Evolutionary conservation across 53 echinoderm and acorn worm genomes (phyloP).

Genomic region (Paelopatides confundens): DNA sequence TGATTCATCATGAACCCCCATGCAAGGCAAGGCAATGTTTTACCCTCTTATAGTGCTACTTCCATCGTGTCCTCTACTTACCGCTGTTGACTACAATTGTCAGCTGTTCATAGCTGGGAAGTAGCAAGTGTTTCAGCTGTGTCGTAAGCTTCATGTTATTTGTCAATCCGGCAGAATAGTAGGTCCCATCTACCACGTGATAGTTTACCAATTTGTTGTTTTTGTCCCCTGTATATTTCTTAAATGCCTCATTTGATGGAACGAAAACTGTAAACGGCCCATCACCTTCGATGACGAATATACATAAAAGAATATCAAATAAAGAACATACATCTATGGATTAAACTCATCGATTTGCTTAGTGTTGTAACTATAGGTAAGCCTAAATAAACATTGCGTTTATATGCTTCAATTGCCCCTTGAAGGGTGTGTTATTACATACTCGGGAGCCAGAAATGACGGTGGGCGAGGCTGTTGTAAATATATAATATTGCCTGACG

Average conservation of each 20-base stretch:
- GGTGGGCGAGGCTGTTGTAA: too few species aligned
- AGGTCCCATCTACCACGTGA: neutral
- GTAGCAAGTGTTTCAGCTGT: neutral
- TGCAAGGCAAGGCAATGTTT: too few species aligned
- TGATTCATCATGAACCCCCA: too few species aligned
- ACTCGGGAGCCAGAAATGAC: too few species aligned
- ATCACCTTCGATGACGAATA: neutral
- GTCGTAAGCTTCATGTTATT: neutral
- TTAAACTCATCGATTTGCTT: too few species aligned
- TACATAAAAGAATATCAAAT: neutral
- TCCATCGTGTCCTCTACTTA: too few species aligned
- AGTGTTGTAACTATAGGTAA: too few species aligned
- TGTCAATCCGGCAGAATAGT: neutral
- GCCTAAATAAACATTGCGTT: too few species aligned
- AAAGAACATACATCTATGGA: neutral
- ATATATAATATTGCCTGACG: too few species aligned
- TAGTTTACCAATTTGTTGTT: neutral
- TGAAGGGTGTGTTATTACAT: too few species aligned
- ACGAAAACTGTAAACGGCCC: constrained; percentile 58
- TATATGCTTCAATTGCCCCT: too few species aligned
- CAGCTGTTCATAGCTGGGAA: neutral
- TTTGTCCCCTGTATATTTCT: neutral
- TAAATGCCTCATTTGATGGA: constrained; percentile 26
- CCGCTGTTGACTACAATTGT: neutral
- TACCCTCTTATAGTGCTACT: too few species aligned